phyloP scores from a whole-genome alignment of 2,113 vertebrate genomes.

The Xyliphius kryptos region DNA sequence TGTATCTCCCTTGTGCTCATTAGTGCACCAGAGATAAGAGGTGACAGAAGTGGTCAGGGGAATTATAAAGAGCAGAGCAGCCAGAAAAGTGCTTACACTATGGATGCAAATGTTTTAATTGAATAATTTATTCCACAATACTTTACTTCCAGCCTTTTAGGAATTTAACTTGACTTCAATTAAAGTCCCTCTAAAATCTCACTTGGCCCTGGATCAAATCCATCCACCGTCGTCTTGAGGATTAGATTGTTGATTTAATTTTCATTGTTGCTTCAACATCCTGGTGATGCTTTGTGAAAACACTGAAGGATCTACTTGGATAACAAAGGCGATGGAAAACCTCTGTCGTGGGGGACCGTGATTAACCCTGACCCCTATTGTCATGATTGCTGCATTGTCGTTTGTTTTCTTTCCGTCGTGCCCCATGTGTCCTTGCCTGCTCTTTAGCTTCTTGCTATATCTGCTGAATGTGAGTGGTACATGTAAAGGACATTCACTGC shows the following conservation, averaged over 20 bases:
- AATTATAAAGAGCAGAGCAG: slow-evolving; percentile 53
- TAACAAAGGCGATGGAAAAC: slow-evolving; percentile 11
- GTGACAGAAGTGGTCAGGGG: slow-evolving; percentile 54
- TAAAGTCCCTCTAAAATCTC: background rate
- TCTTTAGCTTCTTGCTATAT: slow-evolving; percentile 13
- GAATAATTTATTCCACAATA: slow-evolving; percentile 11
- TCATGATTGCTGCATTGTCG: slow-evolving; percentile 25
- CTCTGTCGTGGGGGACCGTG: slow-evolving; percentile 8
- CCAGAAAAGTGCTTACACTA: slow-evolving; percentile 38
- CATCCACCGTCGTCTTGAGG: background rate
- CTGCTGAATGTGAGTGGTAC: slow-evolving; percentile 4
- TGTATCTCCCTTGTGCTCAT: slow-evolving; percentile 57
- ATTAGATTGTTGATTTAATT: slow-evolving; percentile 4
- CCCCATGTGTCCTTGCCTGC: slow-evolving; percentile 12
- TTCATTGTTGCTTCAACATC: background rate
- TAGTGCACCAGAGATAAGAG: slow-evolving; percentile 56
- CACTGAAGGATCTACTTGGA: slow-evolving; percentile 7
- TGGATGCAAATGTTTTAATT: slow-evolving; percentile 8
- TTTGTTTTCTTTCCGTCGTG: slow-evolving; percentile 4
- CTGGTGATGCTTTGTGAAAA: slow-evolving; percentile 3
- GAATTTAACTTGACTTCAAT: background rate
- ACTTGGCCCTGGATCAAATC: too few relatives aligned
- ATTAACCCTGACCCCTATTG: slow-evolving; percentile 14
- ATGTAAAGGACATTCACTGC: slow-evolving; percentile 17
- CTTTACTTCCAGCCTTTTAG: background rate